A percentile compares a stretch with the other conserved stretches of the same genome.
Conservation (phyloP, 2,113 vertebrate species). For the Mus musculus region GRCm39 chr7:101887501-101888000, state of each 20-base stretch:
- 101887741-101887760: slow-evolving; percentile 69
- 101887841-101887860: not conserved
- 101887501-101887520: not conserved
- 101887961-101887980: slow-evolving; percentile 1
- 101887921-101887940: not conserved
- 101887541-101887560: not conserved
- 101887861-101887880: not conserved
- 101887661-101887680: not conserved
- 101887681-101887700: not conserved
- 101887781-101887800: slow-evolving; percentile 6
- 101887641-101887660: slow-evolving; percentile 25
- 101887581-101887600: not conserved
- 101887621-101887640: not conserved
- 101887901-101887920: not conserved
- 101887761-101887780: slow-evolving; percentile 23
- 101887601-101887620: not conserved
- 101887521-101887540: not conserved
- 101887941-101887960: slow-evolving; percentile 4
- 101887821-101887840: not conserved
- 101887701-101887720: slow-evolving; percentile 35
- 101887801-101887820: not conserved
- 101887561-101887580: no score
- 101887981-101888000: not conserved
- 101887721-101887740: slow-evolving; percentile 71
- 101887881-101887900: not conserved